Evolutionary conservation across 2,888 invertebrate genomes (phyloP).

Genomic region (Opisthograptis luteolata): DNA sequence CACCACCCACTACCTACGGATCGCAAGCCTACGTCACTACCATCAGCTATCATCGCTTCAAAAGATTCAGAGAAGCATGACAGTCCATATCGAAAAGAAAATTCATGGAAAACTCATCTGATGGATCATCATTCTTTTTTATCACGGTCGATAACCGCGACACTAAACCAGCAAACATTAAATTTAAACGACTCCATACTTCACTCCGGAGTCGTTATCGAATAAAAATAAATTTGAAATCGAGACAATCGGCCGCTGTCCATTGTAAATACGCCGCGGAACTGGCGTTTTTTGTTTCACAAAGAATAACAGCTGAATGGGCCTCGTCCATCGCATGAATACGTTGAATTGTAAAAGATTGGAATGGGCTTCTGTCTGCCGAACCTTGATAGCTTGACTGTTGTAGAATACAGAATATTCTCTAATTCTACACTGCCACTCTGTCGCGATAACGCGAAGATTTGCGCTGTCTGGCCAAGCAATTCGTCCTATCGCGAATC

Average conservation of each 20-base stretch:
- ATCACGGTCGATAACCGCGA: slow-evolving; percentile 32
- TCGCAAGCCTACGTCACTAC: no score
- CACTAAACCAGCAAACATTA: slow-evolving; percentile 36
- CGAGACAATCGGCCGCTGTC: slow-evolving; percentile 59
- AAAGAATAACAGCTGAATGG: slow-evolving; percentile 29
- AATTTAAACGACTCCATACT: slow-evolving; percentile 36
- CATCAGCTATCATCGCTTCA: no score
- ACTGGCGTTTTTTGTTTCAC: slow-evolving; percentile 30
- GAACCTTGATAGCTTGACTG: slow-evolving; percentile 5
- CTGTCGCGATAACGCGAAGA: no score
- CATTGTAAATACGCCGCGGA: slow-evolving; percentile 21
- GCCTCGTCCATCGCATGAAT: slow-evolving; percentile 7
- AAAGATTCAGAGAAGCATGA: no score
- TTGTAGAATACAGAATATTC: not conserved
- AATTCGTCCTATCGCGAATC: no score
- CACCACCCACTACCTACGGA: no score
- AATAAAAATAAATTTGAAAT: slow-evolving; percentile 64
- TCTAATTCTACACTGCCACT: no score
- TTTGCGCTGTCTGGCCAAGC: no score
- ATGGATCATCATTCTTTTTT: not conserved
- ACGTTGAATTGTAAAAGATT: slow-evolving; percentile 5
- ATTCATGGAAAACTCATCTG: no score
- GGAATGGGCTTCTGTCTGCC: slow-evolving; percentile 5
- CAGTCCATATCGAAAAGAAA: no score
- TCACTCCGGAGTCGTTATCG: slow-evolving; percentile 55